phyloP scores from a whole-genome alignment of 2,797 vertebrate species.

The Numenius phaeopus region DNA sequence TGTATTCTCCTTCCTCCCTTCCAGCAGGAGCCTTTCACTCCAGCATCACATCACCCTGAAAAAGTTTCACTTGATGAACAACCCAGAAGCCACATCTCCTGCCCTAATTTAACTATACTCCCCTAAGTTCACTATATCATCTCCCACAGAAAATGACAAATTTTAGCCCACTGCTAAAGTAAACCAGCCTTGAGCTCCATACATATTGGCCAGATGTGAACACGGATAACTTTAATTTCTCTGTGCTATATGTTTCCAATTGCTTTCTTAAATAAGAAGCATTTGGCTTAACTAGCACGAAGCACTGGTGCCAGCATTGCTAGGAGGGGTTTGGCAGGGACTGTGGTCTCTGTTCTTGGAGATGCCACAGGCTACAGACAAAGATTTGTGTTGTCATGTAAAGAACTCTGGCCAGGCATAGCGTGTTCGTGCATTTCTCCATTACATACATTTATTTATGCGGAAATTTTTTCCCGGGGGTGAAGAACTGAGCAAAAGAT shows the following conservation, averaged over 20 bases:
- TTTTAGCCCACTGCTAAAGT: neutral
- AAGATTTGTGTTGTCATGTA: neutral
- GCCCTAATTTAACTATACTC: neutral
- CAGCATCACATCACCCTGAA: neutral
- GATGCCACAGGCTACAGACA: neutral
- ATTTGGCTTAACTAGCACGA: neutral
- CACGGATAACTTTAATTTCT: neutral
- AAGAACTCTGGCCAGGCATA: neutral
- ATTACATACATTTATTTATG: neutral
- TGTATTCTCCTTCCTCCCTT: neutral
- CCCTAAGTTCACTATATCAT: neutral
- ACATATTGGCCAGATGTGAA: neutral
- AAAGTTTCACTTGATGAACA: neutral
- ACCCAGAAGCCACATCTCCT: neutral
- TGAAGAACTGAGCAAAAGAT: neutral
- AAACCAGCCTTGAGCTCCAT: neutral
- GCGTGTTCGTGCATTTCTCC: neutral
- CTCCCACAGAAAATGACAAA: neutral
- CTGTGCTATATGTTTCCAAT: slow-evolving; percentile 8
- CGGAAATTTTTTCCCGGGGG: neutral
- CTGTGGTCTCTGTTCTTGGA: neutral
- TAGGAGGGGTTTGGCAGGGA: slow-evolving; percentile 15
- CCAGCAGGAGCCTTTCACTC: neutral
- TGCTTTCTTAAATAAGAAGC: slow-evolving; percentile 19
- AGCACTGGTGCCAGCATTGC: neutral